Percentiles rank a stretch among this genome's conserved stretches.
Conservation (phyloP, 37 sponge, comb jelly and placozoan species). For the Cladorhizidae sp. region DNA sequence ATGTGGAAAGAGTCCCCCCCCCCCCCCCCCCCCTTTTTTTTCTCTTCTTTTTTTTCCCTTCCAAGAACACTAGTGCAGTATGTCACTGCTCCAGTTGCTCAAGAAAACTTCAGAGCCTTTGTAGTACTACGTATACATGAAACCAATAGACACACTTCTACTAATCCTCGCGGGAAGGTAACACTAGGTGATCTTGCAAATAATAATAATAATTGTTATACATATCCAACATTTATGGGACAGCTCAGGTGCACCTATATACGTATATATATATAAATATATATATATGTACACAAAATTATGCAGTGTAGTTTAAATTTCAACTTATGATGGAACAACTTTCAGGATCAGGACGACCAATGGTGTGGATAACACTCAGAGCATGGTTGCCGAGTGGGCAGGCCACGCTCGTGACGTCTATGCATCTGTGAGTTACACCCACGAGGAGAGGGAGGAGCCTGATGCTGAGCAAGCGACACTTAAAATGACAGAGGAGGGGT, state of each 20-base stretch:
- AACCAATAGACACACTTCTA: too few species aligned
- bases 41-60: too few species aligned
- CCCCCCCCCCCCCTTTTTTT: too few species aligned
- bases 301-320: background rate
- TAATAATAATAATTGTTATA: background rate
- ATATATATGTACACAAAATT: too few species aligned
- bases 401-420: slow-evolving; percentile 50
- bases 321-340: background rate
- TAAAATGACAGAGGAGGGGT: slow-evolving; percentile 66
- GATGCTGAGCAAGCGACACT: slow-evolving; percentile 28
- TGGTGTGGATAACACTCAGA: slow-evolving; percentile 85
- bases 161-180: too few species aligned
- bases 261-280: too few species aligned
- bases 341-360: slow-evolving; percentile 79
- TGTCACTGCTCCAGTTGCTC: too few species aligned
- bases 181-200: background rate
- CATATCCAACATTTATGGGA: background rate
- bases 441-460: slow-evolving; percentile 17
- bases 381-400: slow-evolving; percentile 80
- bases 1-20: too few species aligned
- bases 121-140: too few species aligned
- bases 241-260: too few species aligned
- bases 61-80: too few species aligned
- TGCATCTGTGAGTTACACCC: slow-evolving; percentile 41
- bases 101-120: too few species aligned